phyloP scores from a whole-genome alignment of 1,140 invertebrate genomes.

The Acromyrmex heyeri region DNA sequence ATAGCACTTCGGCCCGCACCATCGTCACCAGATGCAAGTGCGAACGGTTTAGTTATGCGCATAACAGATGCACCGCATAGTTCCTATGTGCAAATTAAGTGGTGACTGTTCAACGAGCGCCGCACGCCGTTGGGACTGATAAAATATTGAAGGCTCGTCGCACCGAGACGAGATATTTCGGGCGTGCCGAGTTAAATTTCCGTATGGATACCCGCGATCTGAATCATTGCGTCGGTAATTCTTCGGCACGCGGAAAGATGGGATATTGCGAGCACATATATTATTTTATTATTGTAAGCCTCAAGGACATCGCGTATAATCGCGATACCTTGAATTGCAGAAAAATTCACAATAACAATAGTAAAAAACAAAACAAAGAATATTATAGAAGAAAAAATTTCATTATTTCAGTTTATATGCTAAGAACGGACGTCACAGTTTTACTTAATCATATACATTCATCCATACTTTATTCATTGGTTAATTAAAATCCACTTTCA shows the following conservation, averaged over 20 bases:
- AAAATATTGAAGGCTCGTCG: conserved; percentile 68
- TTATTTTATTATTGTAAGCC: conserved; percentile 6
- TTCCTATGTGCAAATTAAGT: conserved; percentile 73
- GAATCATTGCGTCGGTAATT: neutral
- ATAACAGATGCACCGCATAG: conserved; percentile 69
- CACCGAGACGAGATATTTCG: conserved; percentile 36
- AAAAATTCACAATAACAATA: neutral
- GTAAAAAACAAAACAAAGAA: neutral
- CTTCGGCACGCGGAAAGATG: neutral
- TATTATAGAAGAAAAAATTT: neutral
- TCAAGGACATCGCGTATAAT: neutral
- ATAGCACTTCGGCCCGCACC: conserved; percentile 59
- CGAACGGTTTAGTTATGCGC: conserved; percentile 70
- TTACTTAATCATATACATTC: no score
- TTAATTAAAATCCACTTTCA: no score
- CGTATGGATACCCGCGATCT: neutral
- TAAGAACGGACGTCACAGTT: no score
- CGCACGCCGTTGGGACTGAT: conserved; percentile 34
- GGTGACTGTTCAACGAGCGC: conserved; percentile 62
- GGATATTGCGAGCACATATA: neutral
- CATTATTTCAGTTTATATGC: no score
- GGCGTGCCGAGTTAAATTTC: conserved; percentile 25
- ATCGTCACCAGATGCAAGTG: conserved; percentile 41
- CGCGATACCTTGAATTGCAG: neutral
- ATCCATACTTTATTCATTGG: no score